Evolutionary conservation across 2,113 vertebrate genomes (phyloP).

Genomic region (Calonectris borealis): DNA sequence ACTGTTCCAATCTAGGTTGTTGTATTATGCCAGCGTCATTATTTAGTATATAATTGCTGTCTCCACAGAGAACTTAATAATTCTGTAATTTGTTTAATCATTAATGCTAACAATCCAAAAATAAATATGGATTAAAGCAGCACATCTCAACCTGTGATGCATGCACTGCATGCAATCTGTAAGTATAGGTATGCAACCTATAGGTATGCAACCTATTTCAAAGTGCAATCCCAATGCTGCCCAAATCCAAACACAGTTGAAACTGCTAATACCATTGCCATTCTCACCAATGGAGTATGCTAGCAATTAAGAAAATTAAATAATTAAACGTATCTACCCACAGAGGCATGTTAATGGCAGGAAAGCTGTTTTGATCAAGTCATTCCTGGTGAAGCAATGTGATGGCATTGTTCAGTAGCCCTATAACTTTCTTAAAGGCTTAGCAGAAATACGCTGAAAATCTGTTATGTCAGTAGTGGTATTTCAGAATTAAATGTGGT

Average conservation of each 20-base stretch:
- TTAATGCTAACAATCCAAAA: not conserved
- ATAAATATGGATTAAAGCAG: not conserved
- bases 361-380: not conserved
- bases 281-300: not conserved
- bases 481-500: conserved; percentile 54
- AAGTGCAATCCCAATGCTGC: not conserved
- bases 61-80: not conserved
- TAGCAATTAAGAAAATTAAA: not conserved
- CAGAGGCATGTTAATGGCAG: not conserved
- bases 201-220: not conserved
- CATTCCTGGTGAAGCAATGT: not conserved
- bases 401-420: not conserved
- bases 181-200: not conserved
- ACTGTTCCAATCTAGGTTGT: not conserved
- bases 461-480: conserved; percentile 8
- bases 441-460: conserved; percentile 41
- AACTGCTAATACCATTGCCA: not conserved
- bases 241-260: not conserved
- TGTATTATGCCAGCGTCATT: not conserved
- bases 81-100: not conserved
- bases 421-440: conserved; percentile 5
- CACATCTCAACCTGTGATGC: not conserved
- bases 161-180: not conserved
- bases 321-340: not conserved
- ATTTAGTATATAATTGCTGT: not conserved